A percentile compares a stretch with the other conserved stretches of the same genome.
These are phyloP conservation scores for Drosophila demipolita DNA, from an alignment of 2,888 invertebrate genomes.

Conservation along the genomic window DNA sequence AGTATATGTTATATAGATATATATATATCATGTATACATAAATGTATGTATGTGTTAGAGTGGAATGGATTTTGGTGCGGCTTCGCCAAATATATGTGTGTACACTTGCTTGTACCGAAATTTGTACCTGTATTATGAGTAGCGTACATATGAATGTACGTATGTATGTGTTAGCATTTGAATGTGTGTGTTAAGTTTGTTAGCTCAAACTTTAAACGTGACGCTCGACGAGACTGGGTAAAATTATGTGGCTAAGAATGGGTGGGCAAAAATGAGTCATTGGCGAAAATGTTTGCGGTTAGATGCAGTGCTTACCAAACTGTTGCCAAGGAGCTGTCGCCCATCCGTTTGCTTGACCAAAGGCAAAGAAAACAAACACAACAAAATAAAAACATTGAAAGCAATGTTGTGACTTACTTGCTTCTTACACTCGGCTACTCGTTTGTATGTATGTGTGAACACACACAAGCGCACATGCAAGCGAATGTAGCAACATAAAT, in stretches of 20 bases:
- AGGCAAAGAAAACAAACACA: neutral
- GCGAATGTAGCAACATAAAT: slow-evolving; percentile 1
- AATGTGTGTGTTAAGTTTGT: slow-evolving; percentile 20
- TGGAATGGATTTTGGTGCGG: slow-evolving; percentile 49
- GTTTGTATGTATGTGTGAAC: neutral
- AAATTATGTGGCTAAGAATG: slow-evolving; percentile 16
- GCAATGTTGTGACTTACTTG: slow-evolving; percentile 20
- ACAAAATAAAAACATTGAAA: slow-evolving; percentile 10
- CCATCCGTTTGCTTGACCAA: slow-evolving; percentile 14
- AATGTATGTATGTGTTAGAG: neutral
- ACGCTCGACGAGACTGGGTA: slow-evolving; percentile 14
- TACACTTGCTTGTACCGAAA: slow-evolving; percentile 1
- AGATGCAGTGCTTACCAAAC: slow-evolving; percentile 21
- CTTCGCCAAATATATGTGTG: slow-evolving; percentile 16
- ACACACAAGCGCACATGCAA: neutral
- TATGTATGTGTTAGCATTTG: neutral
- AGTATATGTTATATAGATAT: neutral
- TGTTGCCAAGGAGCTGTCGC: neutral
- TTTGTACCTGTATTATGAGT: neutral
- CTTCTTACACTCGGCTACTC: neutral
- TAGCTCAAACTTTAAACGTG: slow-evolving; percentile 42
- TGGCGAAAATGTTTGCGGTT: slow-evolving; percentile 41
- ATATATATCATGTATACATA: slow-evolving; percentile 4
- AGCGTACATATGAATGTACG: neutral
- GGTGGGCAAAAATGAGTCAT: slow-evolving; percentile 44